These are phyloP conservation scores for Emydoidea blandingii DNA, from an alignment of 2,797 vertebrate genomes.

Conservation along the genomic window DNA sequence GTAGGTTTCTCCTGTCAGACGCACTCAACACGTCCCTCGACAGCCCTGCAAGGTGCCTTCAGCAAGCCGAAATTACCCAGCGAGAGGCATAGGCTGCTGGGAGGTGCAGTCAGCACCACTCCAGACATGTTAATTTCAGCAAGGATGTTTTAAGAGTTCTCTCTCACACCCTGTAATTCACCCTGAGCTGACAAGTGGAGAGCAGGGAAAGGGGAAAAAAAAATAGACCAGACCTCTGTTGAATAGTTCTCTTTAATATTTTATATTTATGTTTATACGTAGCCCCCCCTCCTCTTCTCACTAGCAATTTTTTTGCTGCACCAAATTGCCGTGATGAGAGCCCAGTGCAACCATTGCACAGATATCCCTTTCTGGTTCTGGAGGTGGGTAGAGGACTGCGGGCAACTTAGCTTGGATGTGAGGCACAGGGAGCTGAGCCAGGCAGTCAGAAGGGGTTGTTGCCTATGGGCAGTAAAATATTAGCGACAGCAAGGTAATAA, in stretches of 20 bases:
- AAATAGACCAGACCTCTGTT: background rate
- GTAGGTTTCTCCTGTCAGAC: slow-evolving; percentile 1
- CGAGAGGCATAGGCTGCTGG: background rate
- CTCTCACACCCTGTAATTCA: background rate
- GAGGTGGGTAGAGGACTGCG: background rate
- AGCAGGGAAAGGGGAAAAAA: background rate
- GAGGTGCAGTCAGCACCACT: background rate
- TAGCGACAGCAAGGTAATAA: slow-evolving; percentile 24
- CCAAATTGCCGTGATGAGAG: background rate
- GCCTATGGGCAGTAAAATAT: slow-evolving; percentile 54
- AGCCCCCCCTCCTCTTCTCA: background rate
- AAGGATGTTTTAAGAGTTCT: slow-evolving; percentile 15
- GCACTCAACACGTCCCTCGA: background rate
- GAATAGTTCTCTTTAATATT: background rate
- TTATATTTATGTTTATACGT: background rate
- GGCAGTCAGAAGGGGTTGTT: background rate
- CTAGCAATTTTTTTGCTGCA: background rate
- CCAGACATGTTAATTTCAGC: background rate
- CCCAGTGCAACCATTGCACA: background rate
- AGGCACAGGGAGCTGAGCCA: background rate
- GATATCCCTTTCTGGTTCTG: background rate
- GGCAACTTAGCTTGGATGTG: background rate
- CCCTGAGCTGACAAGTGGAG: background rate
- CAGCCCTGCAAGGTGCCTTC: background rate
- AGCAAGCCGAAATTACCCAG: slow-evolving; percentile 36